A percentile compares a stretch with the other conserved stretches of the same genome.
These are phyloP conservation scores for Lamprotornis superbus DNA, from an alignment of 2,113 vertebrate species.

Conservation along the genomic window DNA sequence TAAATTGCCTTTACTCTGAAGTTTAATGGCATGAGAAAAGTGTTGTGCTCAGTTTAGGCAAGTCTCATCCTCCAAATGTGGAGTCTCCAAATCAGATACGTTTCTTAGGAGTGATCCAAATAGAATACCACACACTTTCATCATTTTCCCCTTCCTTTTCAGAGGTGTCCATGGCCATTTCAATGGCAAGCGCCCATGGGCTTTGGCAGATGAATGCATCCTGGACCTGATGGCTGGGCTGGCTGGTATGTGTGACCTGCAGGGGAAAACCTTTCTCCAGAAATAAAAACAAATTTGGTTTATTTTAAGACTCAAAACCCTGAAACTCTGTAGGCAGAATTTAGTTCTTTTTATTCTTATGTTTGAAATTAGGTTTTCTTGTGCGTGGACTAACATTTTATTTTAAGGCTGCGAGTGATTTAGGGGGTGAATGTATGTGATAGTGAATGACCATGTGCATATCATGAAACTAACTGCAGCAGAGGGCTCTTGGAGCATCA, in stretches of 20 bases:
- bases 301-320: not conserved
- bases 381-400: not conserved
- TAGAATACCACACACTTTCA: not conserved
- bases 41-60: not conserved
- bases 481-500: not conserved
- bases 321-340: not conserved
- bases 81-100: fast-evolving
- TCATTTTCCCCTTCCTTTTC: slow-evolving; percentile 15
- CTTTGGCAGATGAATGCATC: slow-evolving; percentile 84
- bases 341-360: not conserved
- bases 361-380: not conserved
- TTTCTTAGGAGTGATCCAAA: not conserved
- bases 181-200: slow-evolving; percentile 84
- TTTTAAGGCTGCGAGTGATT: not conserved
- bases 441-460: slow-evolving; percentile 3
- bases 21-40: not conserved
- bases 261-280: not conserved
- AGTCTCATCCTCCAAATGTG: not conserved
- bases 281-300: not conserved
- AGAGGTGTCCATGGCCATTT: slow-evolving; percentile 88
- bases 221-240: slow-evolving; percentile 82
- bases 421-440: not conserved
- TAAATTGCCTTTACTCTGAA: not conserved
- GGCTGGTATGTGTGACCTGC: slow-evolving; percentile 79
- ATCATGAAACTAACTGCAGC: not conserved